Evolutionary conservation across 2,797 vertebrate genomes (phyloP).

Genomic region (Euphonia xanthogaster): DNA sequence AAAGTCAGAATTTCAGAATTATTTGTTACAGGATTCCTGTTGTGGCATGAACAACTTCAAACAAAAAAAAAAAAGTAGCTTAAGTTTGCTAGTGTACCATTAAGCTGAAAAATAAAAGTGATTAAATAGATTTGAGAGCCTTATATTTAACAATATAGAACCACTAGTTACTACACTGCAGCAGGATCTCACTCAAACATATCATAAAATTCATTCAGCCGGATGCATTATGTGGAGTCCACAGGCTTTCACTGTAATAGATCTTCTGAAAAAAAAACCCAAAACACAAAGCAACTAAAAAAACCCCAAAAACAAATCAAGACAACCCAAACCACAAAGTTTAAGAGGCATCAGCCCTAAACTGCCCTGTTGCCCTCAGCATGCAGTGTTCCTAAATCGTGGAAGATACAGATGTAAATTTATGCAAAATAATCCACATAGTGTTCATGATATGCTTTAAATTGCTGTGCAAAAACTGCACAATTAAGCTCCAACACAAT

Average conservation of each 20-base stretch:
- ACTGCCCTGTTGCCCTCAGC: neutral
- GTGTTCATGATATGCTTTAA: rapidly evolving
- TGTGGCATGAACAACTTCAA: neutral
- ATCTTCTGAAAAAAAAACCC: neutral
- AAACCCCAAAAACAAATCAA: neutral
- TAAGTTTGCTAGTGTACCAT: neutral
- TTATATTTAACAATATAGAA: neutral
- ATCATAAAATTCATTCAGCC: neutral
- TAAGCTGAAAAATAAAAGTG: neutral
- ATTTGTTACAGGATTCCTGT: neutral
- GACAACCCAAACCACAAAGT: neutral
- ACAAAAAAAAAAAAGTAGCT: neutral
- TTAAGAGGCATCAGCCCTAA: neutral
- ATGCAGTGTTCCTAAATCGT: neutral
- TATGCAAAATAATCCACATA: neutral
- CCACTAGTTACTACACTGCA: neutral
- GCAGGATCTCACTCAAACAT: neutral
- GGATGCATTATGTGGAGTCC: neutral
- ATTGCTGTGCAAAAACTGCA: neutral
- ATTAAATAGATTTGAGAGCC: neutral
- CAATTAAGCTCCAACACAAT: neutral
- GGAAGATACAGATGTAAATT: neutral
- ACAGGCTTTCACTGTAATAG: neutral
- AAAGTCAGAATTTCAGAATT: neutral
- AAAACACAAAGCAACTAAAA: neutral